These are phyloP conservation scores for Macquaria australasica DNA, from an alignment of 2,113 vertebrate species.

Conservation along the genomic window DNA sequence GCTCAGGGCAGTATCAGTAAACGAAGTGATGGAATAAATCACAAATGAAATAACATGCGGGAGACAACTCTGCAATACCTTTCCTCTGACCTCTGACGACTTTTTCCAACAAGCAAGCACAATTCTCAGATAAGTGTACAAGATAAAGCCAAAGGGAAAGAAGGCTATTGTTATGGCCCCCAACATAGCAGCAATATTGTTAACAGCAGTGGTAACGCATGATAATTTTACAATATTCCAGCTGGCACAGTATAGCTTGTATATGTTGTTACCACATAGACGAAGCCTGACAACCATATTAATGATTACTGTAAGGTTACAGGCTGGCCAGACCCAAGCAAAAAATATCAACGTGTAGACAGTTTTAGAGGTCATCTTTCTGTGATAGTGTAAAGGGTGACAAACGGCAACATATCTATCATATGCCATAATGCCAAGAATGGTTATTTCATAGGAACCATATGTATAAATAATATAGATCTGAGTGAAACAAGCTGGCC, in stretches of 20 bases:
- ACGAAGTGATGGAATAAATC: constrained; percentile 33
- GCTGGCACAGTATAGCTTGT: constrained; percentile 49
- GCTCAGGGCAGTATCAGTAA: constrained; percentile 28
- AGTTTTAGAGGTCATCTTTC: constrained; percentile 46
- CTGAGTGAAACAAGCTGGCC: constrained; percentile 59
- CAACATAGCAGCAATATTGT: background rate
- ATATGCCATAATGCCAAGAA: constrained; percentile 60
- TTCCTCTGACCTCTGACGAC: constrained; percentile 22
- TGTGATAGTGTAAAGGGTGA: constrained; percentile 67
- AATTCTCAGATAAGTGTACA: constrained; percentile 50
- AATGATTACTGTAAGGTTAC: background rate
- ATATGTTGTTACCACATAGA: constrained; percentile 59
- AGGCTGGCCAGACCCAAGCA: constrained; percentile 37
- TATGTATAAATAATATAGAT: constrained; percentile 63
- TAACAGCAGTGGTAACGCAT: background rate
- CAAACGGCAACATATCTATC: constrained; percentile 69
- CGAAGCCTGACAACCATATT: constrained; percentile 31
- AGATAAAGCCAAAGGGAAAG: constrained; percentile 24
- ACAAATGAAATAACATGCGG: constrained; percentile 49
- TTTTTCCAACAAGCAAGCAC: constrained; percentile 36
- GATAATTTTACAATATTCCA: constrained; percentile 58
- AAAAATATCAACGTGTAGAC: constrained; percentile 14
- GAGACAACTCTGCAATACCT: constrained; percentile 48
- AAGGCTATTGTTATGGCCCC: background rate
- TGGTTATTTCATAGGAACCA: constrained; percentile 43